These are phyloP conservation scores for Mobula hypostoma DNA, from an alignment of 2,113 vertebrate genomes.

Conservation along the genomic window DNA sequence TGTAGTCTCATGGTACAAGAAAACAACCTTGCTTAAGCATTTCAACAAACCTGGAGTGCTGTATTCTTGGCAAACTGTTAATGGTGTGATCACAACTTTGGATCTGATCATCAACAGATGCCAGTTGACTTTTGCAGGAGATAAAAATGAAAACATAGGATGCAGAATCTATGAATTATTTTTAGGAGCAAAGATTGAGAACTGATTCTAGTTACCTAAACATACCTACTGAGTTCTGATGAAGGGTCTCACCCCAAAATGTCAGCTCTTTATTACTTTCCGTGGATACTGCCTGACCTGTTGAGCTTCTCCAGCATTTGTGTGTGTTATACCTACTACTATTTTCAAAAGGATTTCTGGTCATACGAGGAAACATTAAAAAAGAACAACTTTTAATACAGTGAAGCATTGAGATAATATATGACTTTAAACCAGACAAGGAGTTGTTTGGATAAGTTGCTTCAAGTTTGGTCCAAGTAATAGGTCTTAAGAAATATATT, in stretches of 20 bases:
- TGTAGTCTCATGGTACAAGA: background rate
- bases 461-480: background rate
- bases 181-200: background rate
- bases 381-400: background rate
- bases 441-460: background rate
- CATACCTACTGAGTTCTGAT: background rate
- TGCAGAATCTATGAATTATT: background rate
- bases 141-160: background rate
- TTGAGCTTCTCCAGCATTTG: no score
- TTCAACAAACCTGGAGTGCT: background rate
- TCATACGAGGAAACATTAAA: background rate
- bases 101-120: background rate
- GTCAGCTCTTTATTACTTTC: no score
- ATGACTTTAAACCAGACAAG: background rate
- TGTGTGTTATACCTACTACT: background rate
- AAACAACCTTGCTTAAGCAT: background rate
- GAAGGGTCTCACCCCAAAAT: no score
- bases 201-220: background rate
- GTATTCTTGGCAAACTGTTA: background rate
- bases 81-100: conserved; percentile 14
- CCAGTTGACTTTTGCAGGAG: background rate
- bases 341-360: background rate
- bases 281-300: no score
- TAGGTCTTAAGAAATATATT: background rate
- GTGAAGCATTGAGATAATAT: background rate